Conservation (phyloP, 2,113 vertebrate genomes). For the Scytalopus superciliaris region DNA sequence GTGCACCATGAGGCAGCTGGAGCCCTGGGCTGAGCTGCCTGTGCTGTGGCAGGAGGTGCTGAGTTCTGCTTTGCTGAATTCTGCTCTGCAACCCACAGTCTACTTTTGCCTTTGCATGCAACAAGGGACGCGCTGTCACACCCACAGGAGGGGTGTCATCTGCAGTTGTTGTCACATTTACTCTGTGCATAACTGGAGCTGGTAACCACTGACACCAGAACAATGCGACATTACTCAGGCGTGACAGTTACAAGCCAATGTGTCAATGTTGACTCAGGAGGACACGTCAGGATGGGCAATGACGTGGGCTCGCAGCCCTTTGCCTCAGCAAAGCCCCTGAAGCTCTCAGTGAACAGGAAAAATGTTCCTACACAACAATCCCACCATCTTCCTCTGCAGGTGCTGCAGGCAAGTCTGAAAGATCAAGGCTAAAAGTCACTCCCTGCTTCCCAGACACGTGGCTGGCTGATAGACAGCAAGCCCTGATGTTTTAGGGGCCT, state of each 20-base stretch:
- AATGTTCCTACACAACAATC: not conserved
- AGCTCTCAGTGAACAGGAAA: not conserved
- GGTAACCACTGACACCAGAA: not conserved
- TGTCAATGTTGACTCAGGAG: not conserved
- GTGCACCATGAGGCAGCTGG: not conserved
- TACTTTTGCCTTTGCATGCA: not conserved
- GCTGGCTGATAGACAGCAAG: not conserved
- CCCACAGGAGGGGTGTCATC: not conserved
- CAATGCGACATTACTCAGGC: not conserved
- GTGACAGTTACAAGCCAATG: not conserved
- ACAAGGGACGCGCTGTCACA: not conserved
- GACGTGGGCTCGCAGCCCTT: fast-evolving
- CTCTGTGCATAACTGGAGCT: not conserved
- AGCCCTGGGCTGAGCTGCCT: not conserved
- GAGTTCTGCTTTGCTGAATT: not conserved
- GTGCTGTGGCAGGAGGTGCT: not conserved
- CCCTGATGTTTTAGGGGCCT: not conserved
- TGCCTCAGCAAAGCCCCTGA: not conserved
- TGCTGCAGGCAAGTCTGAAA: not conserved
- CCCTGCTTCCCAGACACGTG: fast-evolving
- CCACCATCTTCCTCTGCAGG: not conserved
- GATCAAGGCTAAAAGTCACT: not conserved
- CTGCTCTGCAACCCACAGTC: not conserved
- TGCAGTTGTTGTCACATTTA: not conserved
- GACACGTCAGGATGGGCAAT: not conserved